These are phyloP conservation scores for Taxidea taxus DNA, from an alignment of 2,113 vertebrate species.

Conservation along the genomic window DNA sequence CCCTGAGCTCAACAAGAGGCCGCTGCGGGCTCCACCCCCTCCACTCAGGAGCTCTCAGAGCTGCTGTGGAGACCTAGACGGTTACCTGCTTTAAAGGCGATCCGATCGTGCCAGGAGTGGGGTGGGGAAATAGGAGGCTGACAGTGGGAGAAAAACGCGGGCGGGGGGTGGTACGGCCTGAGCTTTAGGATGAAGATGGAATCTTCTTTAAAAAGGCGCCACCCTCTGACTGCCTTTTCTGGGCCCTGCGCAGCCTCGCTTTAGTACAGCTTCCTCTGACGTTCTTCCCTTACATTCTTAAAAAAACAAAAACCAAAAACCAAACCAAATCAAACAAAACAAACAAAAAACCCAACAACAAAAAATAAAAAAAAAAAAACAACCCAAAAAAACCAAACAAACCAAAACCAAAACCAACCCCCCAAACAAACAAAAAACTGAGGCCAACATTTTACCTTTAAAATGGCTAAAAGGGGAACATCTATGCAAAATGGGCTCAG, in stretches of 20 bases:
- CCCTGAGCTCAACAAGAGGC: not conserved
- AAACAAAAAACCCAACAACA: no score
- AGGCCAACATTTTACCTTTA: conserved; percentile 40
- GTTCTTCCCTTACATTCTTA: conserved; percentile 35
- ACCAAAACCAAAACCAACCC: no score
- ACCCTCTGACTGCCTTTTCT: conserved; percentile 34
- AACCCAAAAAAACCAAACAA: not conserved
- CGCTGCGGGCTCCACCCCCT: not conserved
- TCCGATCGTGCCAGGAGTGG: not conserved
- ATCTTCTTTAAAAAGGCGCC: conserved; percentile 46
- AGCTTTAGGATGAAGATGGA: conserved; percentile 11
- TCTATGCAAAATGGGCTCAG: conserved; percentile 17
- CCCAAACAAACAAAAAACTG: not conserved
- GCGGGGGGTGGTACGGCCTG: not conserved
- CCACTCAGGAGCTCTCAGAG: not conserved
- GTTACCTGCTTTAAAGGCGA: conserved; percentile 41
- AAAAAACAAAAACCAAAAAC: no score
- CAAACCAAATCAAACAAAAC: no score
- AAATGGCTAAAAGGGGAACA: conserved; percentile 41
- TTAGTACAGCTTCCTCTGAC: conserved; percentile 48
- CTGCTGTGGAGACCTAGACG: not conserved
- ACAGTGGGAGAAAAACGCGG: not conserved
- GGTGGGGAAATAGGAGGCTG: not conserved
- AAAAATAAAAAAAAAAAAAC: no score
- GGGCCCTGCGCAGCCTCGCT: conserved; percentile 13